A percentile compares a stretch with the other conserved stretches of the same genome.
phyloP scores from a whole-genome alignment of 1,140 invertebrate genomes.

The Leucophenga varia region DNA sequence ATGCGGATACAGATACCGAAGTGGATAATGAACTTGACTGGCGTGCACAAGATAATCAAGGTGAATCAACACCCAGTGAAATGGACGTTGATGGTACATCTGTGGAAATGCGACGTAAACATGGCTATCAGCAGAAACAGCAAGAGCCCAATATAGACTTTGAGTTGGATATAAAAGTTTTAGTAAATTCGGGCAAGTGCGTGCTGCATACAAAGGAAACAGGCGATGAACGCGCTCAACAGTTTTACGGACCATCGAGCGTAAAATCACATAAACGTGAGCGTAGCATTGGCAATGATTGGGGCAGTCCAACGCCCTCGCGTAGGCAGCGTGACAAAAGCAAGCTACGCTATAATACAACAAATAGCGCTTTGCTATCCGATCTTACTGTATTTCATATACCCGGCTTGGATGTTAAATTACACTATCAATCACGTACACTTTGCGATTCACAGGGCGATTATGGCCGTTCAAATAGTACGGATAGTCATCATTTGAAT shows the following conservation, averaged over 20 bases:
- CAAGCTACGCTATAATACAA: constrained; percentile 54
- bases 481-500: constrained; percentile 41
- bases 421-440: constrained; percentile 87
- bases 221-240: constrained; percentile 69
- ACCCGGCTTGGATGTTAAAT: constrained; percentile 91
- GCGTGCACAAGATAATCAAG: constrained; percentile 38
- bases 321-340: constrained; percentile 58
- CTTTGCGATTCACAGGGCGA: constrained; percentile 59
- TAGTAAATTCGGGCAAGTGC: constrained; percentile 96
- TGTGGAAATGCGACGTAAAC: constrained; percentile 65
- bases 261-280: constrained; percentile 50
- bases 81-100: constrained; percentile 67
- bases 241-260: constrained; percentile 54
- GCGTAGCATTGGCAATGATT: constrained; percentile 50
- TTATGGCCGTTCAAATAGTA: constrained; percentile 1
- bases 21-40: constrained; percentile 65
- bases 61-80: constrained; percentile 40
- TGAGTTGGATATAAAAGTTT: constrained; percentile 93
- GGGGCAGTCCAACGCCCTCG: constrained; percentile 59
- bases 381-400: constrained; percentile 93
- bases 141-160: constrained; percentile 95
- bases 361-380: constrained; percentile 62
- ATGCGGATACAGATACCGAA: constrained; percentile 69
- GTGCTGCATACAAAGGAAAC: constrained; percentile 91
- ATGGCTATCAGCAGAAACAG: constrained; percentile 46